These are phyloP conservation scores for Ophioninae sp. DNA, from an alignment of 2,888 invertebrate genomes.

Conservation along the genomic window DNA sequence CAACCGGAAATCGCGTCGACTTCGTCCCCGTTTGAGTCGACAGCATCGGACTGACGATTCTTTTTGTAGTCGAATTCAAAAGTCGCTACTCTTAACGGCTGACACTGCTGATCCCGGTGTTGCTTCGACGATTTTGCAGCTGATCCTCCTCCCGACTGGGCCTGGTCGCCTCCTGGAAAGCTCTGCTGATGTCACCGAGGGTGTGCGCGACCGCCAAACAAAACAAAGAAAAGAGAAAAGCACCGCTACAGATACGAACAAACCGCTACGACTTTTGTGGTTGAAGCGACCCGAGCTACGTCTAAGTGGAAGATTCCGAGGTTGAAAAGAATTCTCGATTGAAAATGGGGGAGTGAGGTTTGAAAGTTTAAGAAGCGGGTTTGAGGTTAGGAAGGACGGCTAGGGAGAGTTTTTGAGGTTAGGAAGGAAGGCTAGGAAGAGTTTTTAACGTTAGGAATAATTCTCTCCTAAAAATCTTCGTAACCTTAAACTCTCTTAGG, in stretches of 20 bases:
- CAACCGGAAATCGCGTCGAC: conserved; percentile 36
- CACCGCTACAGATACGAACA: conserved; percentile 79
- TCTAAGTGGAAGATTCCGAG: background rate
- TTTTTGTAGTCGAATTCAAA: conserved; percentile 76
- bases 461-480: too few species aligned
- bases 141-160: conserved; percentile 74
- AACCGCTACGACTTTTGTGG: conserved; percentile 72
- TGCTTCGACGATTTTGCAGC: conserved; percentile 76
- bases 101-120: conserved; percentile 79
- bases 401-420: too few species aligned
- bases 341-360: too few species aligned
- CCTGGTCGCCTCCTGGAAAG: conserved; percentile 79
- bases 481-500: too few species aligned
- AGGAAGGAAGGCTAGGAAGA: too few species aligned
- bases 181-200: conserved; percentile 79
- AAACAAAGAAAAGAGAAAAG: conserved; percentile 77
- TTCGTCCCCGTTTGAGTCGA: conserved; percentile 31
- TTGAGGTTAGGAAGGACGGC: too few species aligned
- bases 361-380: too few species aligned
- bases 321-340: too few species aligned
- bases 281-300: conserved; percentile 70
- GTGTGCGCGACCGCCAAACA: conserved; percentile 59
- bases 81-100: conserved; percentile 78
- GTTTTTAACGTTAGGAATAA: too few species aligned
- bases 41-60: conserved; percentile 55